Evolutionary conservation across 2,797 vertebrate genomes (phyloP).

Genomic region (Brotula barbata): DNA sequence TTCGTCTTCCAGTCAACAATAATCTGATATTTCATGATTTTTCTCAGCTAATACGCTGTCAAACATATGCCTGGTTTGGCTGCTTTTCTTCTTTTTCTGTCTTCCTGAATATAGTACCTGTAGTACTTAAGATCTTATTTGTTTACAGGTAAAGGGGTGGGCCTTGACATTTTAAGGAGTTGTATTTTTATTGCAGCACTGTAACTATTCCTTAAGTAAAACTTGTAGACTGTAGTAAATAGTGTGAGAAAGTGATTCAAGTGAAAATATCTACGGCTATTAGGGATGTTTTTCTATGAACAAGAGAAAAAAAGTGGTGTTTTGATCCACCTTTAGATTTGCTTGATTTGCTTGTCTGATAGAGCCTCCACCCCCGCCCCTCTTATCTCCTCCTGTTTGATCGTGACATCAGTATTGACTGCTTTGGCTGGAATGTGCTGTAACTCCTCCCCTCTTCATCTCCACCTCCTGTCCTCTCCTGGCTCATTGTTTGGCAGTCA

Average conservation of each 20-base stretch:
- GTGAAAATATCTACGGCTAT: neutral
- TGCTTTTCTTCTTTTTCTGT: slow-evolving; percentile 10
- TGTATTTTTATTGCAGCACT: neutral
- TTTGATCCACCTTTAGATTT: slow-evolving; percentile 23
- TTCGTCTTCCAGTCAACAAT: neutral
- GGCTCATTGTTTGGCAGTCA: slow-evolving; percentile 65
- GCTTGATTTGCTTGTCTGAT: slow-evolving; percentile 28
- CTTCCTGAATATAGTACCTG: neutral
- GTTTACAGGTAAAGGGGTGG: slow-evolving; percentile 33
- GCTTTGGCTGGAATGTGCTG: slow-evolving; percentile 72
- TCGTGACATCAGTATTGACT: slow-evolving; percentile 75
- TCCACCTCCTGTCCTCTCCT: slow-evolving; percentile 36
- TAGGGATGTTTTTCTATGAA: neutral
- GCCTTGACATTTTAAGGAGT: slow-evolving; percentile 38
- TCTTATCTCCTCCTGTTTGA: slow-evolving; percentile 46
- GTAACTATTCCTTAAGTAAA: slow-evolving; percentile 1
- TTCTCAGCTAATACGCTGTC: no score
- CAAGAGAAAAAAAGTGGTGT: neutral
- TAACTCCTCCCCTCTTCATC: slow-evolving; percentile 61
- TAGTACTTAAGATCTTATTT: slow-evolving; percentile 15
- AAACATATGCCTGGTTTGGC: no score
- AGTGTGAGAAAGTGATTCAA: neutral
- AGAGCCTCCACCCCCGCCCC: slow-evolving; percentile 15
- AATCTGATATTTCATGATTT: neutral
- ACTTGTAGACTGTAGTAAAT: neutral